These are phyloP conservation scores for Agonopterix heracliana DNA, from an alignment of 2,888 invertebrate species.

Conservation along the genomic window DNA sequence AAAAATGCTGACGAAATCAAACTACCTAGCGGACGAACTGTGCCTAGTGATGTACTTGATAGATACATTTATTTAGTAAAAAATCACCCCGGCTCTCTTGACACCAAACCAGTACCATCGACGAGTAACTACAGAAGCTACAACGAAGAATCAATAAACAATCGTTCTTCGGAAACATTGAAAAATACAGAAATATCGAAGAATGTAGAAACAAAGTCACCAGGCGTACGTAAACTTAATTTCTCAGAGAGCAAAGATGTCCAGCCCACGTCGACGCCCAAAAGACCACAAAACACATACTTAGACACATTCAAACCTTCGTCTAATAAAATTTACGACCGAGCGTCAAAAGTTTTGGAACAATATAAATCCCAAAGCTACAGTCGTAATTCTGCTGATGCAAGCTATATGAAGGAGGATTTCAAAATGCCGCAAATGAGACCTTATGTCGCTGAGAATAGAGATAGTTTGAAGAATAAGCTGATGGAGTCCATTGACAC, in stretches of 20 bases:
- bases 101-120: constrained; percentile 17
- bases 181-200: constrained; percentile 3
- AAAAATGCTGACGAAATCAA: constrained; percentile 35
- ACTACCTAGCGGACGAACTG: constrained; percentile 51
- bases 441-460: constrained; percentile 42
- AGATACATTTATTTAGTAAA: constrained; percentile 68
- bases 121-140: constrained; percentile 18
- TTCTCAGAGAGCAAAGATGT: constrained; percentile 56
- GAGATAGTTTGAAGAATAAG: constrained; percentile 40
- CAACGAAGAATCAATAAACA: constrained; percentile 11
- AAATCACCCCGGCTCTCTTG: constrained; percentile 30
- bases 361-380: constrained; percentile 57
- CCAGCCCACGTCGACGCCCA: constrained; percentile 65
- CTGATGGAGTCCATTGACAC: constrained; percentile 58
- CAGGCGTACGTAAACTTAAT: constrained; percentile 50
- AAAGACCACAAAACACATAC: constrained; percentile 30
- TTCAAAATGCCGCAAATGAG: constrained; percentile 65
- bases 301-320: constrained; percentile 52
- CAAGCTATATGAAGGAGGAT: constrained; percentile 44
- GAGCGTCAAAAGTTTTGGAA: constrained; percentile 61
- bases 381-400: constrained; percentile 33
- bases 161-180: constrained; percentile 1
- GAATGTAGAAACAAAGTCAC: constrained; percentile 30
- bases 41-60: constrained; percentile 50
- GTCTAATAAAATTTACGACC: constrained; percentile 61